Percentiles rank a stretch among this genome's conserved stretches.
These are phyloP conservation scores for Sapayoa aenigma DNA, from an alignment of 2,113 vertebrate species.

Conservation along the genomic window DNA sequence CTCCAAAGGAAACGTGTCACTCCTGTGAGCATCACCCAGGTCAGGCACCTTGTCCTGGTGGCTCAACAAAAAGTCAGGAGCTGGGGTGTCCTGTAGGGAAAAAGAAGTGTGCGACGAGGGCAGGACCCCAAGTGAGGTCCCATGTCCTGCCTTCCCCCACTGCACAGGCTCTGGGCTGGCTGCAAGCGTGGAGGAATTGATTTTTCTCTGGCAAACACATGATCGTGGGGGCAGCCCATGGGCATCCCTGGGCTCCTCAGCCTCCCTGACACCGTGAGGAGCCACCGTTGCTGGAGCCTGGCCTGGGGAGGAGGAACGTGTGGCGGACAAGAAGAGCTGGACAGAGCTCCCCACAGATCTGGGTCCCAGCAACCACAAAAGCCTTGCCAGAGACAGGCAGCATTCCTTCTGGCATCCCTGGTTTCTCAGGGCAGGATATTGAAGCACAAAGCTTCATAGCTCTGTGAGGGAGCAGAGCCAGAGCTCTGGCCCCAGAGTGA, in stretches of 20 bases:
- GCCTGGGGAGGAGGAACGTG: background rate
- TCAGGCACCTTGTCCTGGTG: background rate
- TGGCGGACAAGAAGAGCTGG: fast-evolving
- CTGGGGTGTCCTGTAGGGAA: fast-evolving
- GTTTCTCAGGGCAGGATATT: background rate
- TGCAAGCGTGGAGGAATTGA: background rate
- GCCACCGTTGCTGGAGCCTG: fast-evolving
- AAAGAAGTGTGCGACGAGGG: background rate
- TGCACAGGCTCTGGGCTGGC: background rate
- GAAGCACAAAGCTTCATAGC: background rate
- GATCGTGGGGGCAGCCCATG: background rate
- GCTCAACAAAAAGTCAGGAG: background rate
- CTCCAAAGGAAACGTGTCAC: background rate
- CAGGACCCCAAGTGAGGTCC: background rate
- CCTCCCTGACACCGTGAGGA: fast-evolving
- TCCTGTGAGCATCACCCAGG: background rate
- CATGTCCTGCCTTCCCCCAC: fast-evolving
- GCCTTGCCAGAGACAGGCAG: fast-evolving
- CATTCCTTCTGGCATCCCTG: background rate
- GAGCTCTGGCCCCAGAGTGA: background rate
- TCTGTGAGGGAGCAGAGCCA: background rate
- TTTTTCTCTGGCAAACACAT: background rate
- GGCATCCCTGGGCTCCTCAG: background rate
- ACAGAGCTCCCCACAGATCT: background rate
- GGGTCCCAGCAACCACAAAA: background rate